These are phyloP conservation scores for Notothenia rossii DNA, from an alignment of 2,113 vertebrate species.

Conservation along the genomic window DNA sequence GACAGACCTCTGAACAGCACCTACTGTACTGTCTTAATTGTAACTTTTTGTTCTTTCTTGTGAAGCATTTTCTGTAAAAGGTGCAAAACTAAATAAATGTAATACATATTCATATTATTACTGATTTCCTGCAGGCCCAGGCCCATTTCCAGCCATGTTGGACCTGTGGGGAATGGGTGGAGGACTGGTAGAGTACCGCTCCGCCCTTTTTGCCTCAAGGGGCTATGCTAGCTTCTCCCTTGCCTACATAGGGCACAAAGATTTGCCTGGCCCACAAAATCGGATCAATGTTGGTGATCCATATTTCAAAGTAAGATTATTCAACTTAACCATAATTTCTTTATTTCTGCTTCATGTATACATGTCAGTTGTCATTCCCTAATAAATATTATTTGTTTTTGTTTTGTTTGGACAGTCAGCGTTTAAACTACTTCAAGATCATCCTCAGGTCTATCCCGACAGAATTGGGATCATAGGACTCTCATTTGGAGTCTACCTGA, in stretches of 20 bases:
- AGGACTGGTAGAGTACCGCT: conserved; percentile 76
- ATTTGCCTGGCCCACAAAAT: conserved; percentile 64
- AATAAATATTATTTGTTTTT: background rate
- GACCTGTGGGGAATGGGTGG: conserved; percentile 76
- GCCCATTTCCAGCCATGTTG: conserved; percentile 73
- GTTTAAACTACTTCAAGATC: conserved; percentile 69
- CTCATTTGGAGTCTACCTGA: conserved; percentile 69
- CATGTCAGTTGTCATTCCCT: background rate
- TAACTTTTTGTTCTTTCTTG: too few relatives aligned
- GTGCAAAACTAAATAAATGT: too few relatives aligned
- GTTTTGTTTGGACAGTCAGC: conserved; percentile 64
- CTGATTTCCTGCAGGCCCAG: conserved; percentile 58
- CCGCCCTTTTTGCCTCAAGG: conserved; percentile 78
- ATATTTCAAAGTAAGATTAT: conserved; percentile 72
- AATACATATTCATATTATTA: too few relatives aligned
- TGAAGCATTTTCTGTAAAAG: too few relatives aligned
- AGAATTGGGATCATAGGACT: conserved; percentile 74
- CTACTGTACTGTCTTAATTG: too few relatives aligned
- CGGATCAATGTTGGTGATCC: conserved; percentile 54
- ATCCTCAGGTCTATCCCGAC: conserved; percentile 66
- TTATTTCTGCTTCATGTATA: background rate
- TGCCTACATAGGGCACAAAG: conserved; percentile 72
- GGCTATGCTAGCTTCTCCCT: conserved; percentile 71
- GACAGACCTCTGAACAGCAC: background rate
- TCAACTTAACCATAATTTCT: background rate